These are phyloP conservation scores for Pterobdella sp. DNA, from an alignment of 2,888 invertebrate species.

Conservation along the genomic window DNA sequence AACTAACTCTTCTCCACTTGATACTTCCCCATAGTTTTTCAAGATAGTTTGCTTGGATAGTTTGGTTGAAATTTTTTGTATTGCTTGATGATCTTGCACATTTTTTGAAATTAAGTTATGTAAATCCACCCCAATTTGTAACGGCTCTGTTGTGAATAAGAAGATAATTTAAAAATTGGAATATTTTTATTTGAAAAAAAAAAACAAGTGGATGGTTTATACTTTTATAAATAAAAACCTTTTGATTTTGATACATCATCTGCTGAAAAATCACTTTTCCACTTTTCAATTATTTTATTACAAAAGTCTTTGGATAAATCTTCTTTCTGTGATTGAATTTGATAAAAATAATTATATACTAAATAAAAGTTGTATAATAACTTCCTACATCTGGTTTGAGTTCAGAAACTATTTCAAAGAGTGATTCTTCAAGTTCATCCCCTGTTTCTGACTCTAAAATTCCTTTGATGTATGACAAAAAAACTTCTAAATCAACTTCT, in stretches of 20 bases:
- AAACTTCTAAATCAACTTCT: not conserved
- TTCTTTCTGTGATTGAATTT: not conserved
- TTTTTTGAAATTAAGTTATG: not conserved
- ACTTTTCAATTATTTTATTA: not conserved
- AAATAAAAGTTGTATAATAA: not conserved
- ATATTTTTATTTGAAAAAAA: not conserved
- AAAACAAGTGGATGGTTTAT: not conserved
- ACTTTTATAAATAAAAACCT: not conserved
- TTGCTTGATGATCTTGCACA: not conserved
- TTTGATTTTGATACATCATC: not conserved
- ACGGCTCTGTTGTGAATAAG: not conserved
- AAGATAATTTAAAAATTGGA: not conserved
- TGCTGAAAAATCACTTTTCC: not conserved
- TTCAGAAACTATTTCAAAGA: conserved; percentile 3
- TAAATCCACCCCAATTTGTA: not conserved
- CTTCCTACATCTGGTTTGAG: conserved; percentile 4
- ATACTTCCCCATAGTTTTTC: not conserved
- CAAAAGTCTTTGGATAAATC: not conserved
- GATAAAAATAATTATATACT: not conserved
- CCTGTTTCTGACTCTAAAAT: conserved; percentile 2
- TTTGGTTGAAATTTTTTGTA: not conserved
- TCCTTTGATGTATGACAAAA: not conserved
- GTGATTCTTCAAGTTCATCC: not conserved
- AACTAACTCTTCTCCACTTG: conserved; percentile 2
- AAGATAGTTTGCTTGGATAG: not conserved